Conservation (phyloP, 1,140 invertebrate species). For the Calliopsis andreniformis region DNA sequence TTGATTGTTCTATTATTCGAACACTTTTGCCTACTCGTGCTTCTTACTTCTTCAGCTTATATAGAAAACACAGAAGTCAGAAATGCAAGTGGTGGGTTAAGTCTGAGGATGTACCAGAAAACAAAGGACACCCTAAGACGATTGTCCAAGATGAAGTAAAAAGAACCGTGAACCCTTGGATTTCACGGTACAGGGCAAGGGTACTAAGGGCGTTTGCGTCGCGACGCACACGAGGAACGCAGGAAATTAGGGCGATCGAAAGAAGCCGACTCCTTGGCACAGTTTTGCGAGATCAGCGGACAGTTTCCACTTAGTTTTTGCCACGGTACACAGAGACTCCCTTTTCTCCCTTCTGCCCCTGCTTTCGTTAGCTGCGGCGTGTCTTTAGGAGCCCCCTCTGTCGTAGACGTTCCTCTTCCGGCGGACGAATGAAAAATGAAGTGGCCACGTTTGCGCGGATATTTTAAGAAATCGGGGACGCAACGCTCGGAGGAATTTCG, state of each 20-base stretch:
- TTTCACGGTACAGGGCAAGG: not conserved
- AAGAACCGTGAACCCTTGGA: too few relatives aligned
- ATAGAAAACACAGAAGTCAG: too few relatives aligned
- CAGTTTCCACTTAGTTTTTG: constrained; percentile 46
- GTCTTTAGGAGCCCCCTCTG: not conserved
- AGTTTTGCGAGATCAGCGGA: constrained; percentile 47
- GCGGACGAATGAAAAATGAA: constrained; percentile 8
- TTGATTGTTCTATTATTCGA: too few relatives aligned
- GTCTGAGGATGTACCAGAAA: too few relatives aligned
- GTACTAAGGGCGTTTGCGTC: not conserved
- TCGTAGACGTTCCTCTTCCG: not conserved
- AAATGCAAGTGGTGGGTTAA: too few relatives aligned
- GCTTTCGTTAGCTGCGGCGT: not conserved
- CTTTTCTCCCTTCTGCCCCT: not conserved
- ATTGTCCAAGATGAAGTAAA: too few relatives aligned
- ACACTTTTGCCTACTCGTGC: too few relatives aligned
- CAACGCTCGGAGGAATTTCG: not conserved
- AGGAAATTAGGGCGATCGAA: constrained; percentile 56
- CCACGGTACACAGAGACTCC: constrained; percentile 33
- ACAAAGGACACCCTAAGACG: too few relatives aligned
- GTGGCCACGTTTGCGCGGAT: constrained; percentile 7
- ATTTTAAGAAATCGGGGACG: constrained; percentile 48
- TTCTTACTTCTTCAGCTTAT: too few relatives aligned
- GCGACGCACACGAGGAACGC: not conserved
- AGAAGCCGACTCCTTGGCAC: constrained; percentile 57